Conservation (phyloP, 2,797 vertebrate species). For the Crypturellus tataupa region DNA sequence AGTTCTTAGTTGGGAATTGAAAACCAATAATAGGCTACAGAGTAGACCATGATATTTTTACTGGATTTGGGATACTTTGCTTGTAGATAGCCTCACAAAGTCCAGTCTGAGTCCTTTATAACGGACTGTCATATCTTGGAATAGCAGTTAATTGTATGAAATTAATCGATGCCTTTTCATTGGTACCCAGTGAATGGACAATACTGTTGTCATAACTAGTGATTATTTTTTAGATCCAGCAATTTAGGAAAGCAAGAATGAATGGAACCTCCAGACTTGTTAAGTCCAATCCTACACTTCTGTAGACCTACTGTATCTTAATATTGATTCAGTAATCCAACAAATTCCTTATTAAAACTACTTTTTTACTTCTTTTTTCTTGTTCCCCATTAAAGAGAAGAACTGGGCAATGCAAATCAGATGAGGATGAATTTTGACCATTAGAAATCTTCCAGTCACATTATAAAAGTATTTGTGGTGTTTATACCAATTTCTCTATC, state of each 20-base stretch:
- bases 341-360: background rate
- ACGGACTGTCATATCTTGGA: background rate
- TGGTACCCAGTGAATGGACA: background rate
- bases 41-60: background rate
- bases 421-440: background rate
- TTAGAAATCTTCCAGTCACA: background rate
- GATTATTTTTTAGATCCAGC: background rate
- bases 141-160: background rate
- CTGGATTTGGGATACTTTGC: background rate
- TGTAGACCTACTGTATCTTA: background rate
- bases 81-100: background rate
- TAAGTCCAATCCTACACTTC: background rate
- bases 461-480: background rate
- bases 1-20: background rate
- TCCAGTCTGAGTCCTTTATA: background rate
- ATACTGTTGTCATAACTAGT: background rate
- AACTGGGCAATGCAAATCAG: background rate
- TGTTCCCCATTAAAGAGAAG: fast-evolving
- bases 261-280: background rate
- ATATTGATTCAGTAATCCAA: background rate
- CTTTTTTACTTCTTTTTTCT: background rate
- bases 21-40: background rate
- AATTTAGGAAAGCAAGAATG: background rate
- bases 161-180: background rate
- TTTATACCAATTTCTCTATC: background rate